phyloP scores from a whole-genome alignment of 2,888 invertebrate species.

The Cremastobaeus sp. region DNA sequence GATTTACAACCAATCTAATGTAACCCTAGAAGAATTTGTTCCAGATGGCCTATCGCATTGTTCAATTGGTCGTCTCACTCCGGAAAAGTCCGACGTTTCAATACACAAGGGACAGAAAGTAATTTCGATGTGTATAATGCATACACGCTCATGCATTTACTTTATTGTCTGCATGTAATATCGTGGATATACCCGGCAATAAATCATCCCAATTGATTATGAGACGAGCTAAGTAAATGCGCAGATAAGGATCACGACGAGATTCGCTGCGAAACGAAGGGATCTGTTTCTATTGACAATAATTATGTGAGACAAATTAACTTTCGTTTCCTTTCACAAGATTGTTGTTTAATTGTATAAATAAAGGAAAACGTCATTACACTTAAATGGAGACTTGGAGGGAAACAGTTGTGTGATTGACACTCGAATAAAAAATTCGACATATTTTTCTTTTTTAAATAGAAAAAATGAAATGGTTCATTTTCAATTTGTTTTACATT shows the following conservation, averaged over 20 bases:
- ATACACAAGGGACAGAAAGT: slow-evolving; percentile 36
- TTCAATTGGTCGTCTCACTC: slow-evolving; percentile 35
- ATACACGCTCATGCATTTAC: slow-evolving; percentile 21
- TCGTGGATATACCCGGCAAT: slow-evolving; percentile 11
- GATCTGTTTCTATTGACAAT: slow-evolving; percentile 8
- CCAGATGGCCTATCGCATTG: slow-evolving; percentile 42
- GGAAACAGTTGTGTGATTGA: background rate
- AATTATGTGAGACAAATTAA: slow-evolving; percentile 22
- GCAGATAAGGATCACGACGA: slow-evolving; percentile 22
- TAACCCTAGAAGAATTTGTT: slow-evolving; percentile 27
- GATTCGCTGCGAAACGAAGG: background rate
- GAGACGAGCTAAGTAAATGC: slow-evolving; percentile 10
- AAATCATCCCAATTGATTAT: slow-evolving; percentile 39
- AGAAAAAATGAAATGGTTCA: too few species aligned
- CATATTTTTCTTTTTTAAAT: background rate
- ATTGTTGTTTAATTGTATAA: slow-evolving; percentile 20
- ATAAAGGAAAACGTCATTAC: slow-evolving; percentile 9
- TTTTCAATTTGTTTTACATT: too few species aligned
- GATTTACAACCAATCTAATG: slow-evolving; percentile 22
- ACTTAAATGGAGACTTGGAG: background rate
- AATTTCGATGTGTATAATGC: slow-evolving; percentile 12
- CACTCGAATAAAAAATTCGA: background rate
- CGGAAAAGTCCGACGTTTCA: slow-evolving; percentile 26
- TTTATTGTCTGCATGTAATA: slow-evolving; percentile 28
- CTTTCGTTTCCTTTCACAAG: slow-evolving; percentile 24